Evolutionary conservation across 2,888 invertebrate genomes (phyloP).

Genomic region (Hypolimnas misippus): DNA sequence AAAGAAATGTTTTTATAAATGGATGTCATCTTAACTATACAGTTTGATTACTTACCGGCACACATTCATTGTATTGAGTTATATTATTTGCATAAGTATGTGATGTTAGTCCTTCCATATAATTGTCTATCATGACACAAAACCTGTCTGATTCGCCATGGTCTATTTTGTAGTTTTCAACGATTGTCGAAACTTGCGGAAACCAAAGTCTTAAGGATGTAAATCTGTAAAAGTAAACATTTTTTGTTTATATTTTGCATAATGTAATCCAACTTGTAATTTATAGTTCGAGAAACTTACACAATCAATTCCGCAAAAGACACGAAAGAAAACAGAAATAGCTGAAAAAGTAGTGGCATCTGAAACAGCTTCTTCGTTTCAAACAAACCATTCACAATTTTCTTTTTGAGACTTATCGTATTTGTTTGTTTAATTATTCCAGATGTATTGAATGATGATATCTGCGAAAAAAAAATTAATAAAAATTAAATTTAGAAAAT

Average conservation of each 20-base stretch:
- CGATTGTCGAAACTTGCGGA: conserved; percentile 62
- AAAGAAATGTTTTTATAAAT: too few species aligned
- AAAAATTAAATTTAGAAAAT: too few species aligned
- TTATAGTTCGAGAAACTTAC: too few species aligned
- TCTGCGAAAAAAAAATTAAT: conserved; percentile 46
- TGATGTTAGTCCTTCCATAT: conserved; percentile 43
- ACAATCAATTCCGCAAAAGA: conserved; percentile 55
- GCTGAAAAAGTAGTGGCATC: conserved; percentile 49
- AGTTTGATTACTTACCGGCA: conserved; percentile 56
- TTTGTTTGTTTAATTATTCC: conserved; percentile 45
- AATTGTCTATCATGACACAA: conserved; percentile 58
- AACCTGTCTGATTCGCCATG: conserved; percentile 52
- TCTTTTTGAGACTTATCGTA: conserved; percentile 52
- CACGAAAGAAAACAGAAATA: conserved; percentile 53
- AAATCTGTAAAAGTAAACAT: conserved; percentile 53
- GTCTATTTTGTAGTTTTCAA: conserved; percentile 54
- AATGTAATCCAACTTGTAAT: too few species aligned
- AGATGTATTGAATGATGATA: conserved; percentile 50
- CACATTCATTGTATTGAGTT: conserved; percentile 47
- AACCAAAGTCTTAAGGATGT: conserved; percentile 60
- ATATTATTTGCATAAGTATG: conserved; percentile 27
- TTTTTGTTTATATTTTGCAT: too few species aligned
- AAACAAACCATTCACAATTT: conserved; percentile 51
- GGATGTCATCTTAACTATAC: too few species aligned
- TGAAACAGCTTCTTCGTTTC: conserved; percentile 56